Conservation (phyloP, 1,140 invertebrate genomes). For the Hyles vespertilio region DNA sequence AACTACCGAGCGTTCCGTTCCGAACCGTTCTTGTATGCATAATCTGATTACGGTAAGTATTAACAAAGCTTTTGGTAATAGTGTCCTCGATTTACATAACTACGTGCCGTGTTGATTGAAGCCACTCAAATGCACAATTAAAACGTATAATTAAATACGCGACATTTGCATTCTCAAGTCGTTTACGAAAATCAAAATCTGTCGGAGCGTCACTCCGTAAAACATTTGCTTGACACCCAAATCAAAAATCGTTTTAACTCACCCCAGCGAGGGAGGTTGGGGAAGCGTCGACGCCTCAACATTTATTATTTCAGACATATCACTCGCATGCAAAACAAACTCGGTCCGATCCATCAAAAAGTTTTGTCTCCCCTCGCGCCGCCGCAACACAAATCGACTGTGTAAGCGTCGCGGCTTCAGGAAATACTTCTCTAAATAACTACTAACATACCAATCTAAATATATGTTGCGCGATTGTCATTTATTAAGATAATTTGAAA, state of each 20-base stretch:
- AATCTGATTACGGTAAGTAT: conserved; percentile 73
- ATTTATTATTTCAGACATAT: conserved; percentile 76
- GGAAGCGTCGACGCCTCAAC: conserved; percentile 72
- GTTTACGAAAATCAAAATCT: conserved; percentile 73
- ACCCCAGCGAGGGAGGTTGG: conserved; percentile 57
- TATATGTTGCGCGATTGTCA: too few species aligned
- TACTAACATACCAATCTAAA: too few species aligned
- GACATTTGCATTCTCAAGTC: conserved; percentile 52
- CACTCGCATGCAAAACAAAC: conserved; percentile 76
- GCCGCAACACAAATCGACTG: conserved; percentile 66
- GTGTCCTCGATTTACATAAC: conserved; percentile 48
- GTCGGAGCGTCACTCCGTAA: conserved; percentile 63
- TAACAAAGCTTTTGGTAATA: conserved; percentile 61
- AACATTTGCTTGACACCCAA: conserved; percentile 75
- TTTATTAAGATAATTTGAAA: too few species aligned
- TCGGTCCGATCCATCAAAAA: conserved; percentile 75
- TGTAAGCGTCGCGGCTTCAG: conserved; percentile 66
- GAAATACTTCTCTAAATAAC: conserved; percentile 19
- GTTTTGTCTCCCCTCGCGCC: conserved; percentile 49
- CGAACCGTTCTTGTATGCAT: conserved; percentile 71
- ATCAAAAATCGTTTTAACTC: conserved; percentile 75
- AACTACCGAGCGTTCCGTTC: conserved; percentile 51
- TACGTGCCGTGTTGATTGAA: conserved; percentile 19
- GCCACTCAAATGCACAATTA: conserved; percentile 19
- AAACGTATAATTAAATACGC: neutral